Conservation (phyloP, 2,113 vertebrate genomes). For the Trichomycterus rosablanca region DNA sequence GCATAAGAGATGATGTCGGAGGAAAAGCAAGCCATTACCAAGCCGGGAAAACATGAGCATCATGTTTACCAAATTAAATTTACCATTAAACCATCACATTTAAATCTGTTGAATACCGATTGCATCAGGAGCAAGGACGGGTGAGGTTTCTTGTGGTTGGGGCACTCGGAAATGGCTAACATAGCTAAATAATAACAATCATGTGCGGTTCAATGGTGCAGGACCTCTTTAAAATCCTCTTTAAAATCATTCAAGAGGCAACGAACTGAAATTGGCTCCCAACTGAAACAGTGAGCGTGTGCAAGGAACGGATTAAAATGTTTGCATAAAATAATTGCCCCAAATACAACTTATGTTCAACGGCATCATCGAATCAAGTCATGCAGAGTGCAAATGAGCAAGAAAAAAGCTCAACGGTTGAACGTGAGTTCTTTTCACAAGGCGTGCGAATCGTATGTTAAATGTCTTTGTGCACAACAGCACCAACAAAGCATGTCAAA, state of each 20-base stretch:
- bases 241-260: neutral
- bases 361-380: constrained; percentile 13
- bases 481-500: constrained; percentile 16
- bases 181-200: neutral
- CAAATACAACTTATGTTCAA: neutral
- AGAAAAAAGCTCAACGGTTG: neutral
- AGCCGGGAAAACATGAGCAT: too few species aligned
- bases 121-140: too few species aligned
- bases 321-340: too few species aligned
- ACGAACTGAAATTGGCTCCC: neutral
- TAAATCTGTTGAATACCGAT: too few species aligned
- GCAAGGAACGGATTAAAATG: neutral
- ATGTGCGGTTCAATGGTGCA: neutral
- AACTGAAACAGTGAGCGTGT: neutral
- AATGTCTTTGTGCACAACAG: too few species aligned
- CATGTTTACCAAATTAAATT: too few species aligned
- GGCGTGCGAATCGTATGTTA: neutral
- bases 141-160: neutral
- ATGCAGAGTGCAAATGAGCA: constrained; percentile 3
- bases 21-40: too few species aligned
- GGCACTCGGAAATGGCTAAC: neutral
- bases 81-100: too few species aligned
- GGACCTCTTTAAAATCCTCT: neutral
- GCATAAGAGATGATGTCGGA: too few species aligned
- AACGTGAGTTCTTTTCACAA: constrained; percentile 12